Evolutionary conservation across 1,140 invertebrate species (phyloP).

Genomic region (Hylyphantes graminicola): DNA sequence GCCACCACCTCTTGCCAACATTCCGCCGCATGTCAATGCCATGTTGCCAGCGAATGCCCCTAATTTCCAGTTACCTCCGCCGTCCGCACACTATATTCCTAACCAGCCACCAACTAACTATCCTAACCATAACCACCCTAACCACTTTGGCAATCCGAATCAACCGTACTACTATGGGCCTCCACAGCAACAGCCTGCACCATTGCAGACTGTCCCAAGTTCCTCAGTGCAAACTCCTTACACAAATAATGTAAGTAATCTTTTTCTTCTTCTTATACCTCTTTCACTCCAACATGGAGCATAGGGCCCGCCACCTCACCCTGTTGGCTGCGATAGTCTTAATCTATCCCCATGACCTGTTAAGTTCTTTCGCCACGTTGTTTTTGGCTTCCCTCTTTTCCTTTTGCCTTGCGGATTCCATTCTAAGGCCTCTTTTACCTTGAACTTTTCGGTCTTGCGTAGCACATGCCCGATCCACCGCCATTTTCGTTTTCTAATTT

Average conservation of each 20-base stretch:
- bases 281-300: no score
- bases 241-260: constrained; percentile 43
- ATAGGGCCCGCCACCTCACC: no score
- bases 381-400: no score
- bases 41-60: background rate
- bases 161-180: constrained; percentile 36
- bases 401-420: no score
- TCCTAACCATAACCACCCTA: constrained; percentile 25
- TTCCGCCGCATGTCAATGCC: background rate
- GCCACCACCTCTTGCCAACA: background rate
- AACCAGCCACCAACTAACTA: constrained; percentile 13
- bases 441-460: no score
- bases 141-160: constrained; percentile 16
- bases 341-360: no score
- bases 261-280: no score
- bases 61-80: background rate
- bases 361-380: no score
- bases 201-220: background rate
- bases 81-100: constrained; percentile 31
- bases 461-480: no score
- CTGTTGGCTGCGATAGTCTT: no score
- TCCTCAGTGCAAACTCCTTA: background rate
- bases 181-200: constrained; percentile 18
- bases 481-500: no score
- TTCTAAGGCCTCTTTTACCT: no score